Percentiles rank a stretch among this genome's conserved stretches.
phyloP scores from a whole-genome alignment of 2,113 vertebrate species.

The Eolophus roseicapilla region DNA sequence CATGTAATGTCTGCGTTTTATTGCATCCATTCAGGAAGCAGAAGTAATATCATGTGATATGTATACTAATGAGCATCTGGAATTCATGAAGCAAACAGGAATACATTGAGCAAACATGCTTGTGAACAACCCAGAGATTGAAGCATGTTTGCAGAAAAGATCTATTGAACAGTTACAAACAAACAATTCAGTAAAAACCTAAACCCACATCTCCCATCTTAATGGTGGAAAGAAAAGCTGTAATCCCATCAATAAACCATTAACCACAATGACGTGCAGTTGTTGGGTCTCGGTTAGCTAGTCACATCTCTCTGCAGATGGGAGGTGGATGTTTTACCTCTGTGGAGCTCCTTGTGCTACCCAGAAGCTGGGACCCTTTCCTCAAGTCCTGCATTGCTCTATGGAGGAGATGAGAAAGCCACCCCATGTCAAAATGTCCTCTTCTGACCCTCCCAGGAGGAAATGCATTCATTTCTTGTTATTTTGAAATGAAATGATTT shows the following conservation, averaged over 20 bases:
- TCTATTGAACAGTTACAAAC: not conserved
- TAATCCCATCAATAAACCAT: not conserved
- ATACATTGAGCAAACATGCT: not conserved
- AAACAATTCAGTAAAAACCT: not conserved
- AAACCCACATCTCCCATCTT: not conserved
- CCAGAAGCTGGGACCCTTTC: not conserved
- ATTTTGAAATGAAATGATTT: not conserved
- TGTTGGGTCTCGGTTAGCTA: not conserved
- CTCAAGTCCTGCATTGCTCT: not conserved
- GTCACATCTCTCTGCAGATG: not conserved
- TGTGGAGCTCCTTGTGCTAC: not conserved
- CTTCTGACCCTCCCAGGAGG: not conserved
- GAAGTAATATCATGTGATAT: not conserved
- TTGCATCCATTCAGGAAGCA: not conserved
- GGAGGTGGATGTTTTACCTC: not conserved
- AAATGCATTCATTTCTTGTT: not conserved
- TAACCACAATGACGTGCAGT: not conserved
- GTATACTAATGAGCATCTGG: not conserved
- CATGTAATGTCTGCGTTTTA: not conserved
- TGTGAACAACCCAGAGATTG: not conserved
- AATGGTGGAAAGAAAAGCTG: not conserved
- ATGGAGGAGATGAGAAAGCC: not conserved
- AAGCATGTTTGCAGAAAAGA: not conserved
- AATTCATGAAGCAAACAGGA: not conserved
- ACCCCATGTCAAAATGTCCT: not conserved